Evolutionary conservation across 1,140 invertebrate genomes (phyloP).

Genomic region (Nasonia vitripennis): DNA sequence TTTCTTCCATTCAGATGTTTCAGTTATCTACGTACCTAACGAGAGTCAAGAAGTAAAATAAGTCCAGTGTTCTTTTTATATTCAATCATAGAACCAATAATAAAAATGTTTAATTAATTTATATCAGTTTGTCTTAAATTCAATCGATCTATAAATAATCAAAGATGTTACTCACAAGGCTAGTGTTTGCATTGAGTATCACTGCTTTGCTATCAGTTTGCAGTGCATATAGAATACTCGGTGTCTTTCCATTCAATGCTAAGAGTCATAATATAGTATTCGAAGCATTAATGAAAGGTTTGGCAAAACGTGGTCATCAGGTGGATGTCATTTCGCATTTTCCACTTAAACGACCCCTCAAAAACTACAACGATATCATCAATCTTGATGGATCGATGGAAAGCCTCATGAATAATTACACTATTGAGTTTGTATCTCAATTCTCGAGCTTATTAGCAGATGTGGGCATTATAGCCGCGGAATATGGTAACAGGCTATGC

Average conservation of each 20-base stretch:
- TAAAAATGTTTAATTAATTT: too few relatives aligned
- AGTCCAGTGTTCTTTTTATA: too few relatives aligned
- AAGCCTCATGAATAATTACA: conserved; percentile 37
- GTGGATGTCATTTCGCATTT: conserved; percentile 65
- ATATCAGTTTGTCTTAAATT: too few relatives aligned
- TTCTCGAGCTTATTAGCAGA: neutral
- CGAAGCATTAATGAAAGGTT: conserved; percentile 67
- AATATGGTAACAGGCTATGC: conserved; percentile 19
- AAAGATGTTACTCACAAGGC: neutral
- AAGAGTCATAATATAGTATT: conserved; percentile 74
- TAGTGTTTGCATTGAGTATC: neutral
- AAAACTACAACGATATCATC: conserved; percentile 62
- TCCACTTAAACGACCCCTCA: conserved; percentile 59
- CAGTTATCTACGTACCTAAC: too few relatives aligned
- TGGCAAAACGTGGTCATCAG: conserved; percentile 73
- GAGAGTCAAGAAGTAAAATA: too few relatives aligned
- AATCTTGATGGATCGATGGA: conserved; percentile 56
- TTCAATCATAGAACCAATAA: too few relatives aligned
- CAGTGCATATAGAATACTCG: conserved; percentile 66
- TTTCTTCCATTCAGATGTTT: too few relatives aligned
- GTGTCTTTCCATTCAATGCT: conserved; percentile 70
- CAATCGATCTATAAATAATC: too few relatives aligned
- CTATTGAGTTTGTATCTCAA: neutral
- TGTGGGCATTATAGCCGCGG: neutral
- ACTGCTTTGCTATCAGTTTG: neutral